Conservation (phyloP, 1,140 invertebrate species). For the Zaprionus ghesquierei region DNA sequence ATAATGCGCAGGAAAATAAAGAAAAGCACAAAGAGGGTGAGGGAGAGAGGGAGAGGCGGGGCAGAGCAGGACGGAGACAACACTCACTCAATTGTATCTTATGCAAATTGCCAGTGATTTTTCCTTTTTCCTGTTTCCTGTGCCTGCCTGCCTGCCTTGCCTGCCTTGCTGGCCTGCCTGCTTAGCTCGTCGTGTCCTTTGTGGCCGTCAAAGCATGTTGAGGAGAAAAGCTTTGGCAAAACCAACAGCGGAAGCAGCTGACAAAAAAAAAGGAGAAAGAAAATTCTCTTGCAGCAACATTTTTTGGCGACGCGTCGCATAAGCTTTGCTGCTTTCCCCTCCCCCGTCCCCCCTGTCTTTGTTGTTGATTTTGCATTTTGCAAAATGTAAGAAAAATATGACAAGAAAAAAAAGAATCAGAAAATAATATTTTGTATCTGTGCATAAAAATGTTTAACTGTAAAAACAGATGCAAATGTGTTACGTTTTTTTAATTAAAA, state of each 20-base stretch:
- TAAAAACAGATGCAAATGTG: conserved; percentile 30
- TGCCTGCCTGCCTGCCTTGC: conserved; percentile 42
- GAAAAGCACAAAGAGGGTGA: neutral
- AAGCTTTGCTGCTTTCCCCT: neutral
- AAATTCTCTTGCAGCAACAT: conserved; percentile 11
- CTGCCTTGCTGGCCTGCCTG: conserved; percentile 34
- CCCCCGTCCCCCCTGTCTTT: neutral
- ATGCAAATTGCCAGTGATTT: conserved; percentile 81
- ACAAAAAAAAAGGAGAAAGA: neutral
- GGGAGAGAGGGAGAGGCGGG: rapidly evolving
- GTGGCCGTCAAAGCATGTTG: conserved; percentile 35
- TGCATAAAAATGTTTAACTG: conserved; percentile 12
- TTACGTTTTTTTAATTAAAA: conserved; percentile 38
- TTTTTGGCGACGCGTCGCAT: conserved; percentile 9
- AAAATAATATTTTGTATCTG: neutral
- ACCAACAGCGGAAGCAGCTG: conserved; percentile 15
- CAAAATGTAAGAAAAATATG: conserved; percentile 31
- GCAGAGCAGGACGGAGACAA: conserved; percentile 48
- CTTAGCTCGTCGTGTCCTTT: conserved; percentile 38
- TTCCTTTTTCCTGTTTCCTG: conserved; percentile 66
- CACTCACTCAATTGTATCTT: conserved; percentile 81
- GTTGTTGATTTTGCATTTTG: conserved; percentile 45
- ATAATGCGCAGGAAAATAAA: conserved; percentile 47
- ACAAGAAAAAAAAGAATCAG: neutral
- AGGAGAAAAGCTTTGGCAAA: conserved; percentile 31